These are phyloP conservation scores for Notothenia rossii DNA, from an alignment of 2,113 vertebrate species.

Conservation along the genomic window DNA sequence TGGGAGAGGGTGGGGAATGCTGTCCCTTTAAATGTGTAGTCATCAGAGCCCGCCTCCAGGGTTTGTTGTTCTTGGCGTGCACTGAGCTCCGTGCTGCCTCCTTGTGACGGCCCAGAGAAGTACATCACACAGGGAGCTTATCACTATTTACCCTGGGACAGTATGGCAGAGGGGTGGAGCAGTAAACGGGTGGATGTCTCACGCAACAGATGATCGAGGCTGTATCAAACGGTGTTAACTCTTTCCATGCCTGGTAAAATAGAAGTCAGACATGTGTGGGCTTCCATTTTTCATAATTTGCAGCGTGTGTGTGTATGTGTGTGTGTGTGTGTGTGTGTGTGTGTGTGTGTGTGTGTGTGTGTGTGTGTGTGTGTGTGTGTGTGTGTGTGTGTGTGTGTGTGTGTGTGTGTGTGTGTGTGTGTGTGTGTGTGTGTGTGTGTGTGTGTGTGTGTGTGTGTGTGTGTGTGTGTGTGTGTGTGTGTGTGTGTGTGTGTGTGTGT, in stretches of 20 bases:
- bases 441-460: background rate
- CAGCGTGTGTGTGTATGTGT: too few relatives aligned
- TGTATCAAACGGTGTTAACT: background rate
- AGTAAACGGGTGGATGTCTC: conserved; percentile 22
- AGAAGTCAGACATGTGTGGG: background rate
- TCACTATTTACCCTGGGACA: conserved; percentile 53
- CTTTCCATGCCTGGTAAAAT: background rate
- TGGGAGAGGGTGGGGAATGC: conserved; percentile 57
- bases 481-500: background rate
- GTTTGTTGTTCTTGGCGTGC: conserved; percentile 77
- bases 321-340: background rate
- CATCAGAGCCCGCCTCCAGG: conserved; percentile 68
- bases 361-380: background rate
- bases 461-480: background rate
- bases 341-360: background rate
- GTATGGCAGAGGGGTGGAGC: conserved; percentile 56
- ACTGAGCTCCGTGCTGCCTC: conserved; percentile 73
- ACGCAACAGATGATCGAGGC: conserved; percentile 38
- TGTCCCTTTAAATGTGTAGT: conserved; percentile 76
- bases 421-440: background rate
- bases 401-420: background rate
- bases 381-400: background rate
- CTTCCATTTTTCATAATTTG: background rate
- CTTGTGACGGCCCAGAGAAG: conserved; percentile 57
- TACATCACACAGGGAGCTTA: conserved; percentile 28